These are phyloP conservation scores for Delia radicum DNA, from an alignment of 1,140 invertebrate species.

Conservation along the genomic window DNA sequence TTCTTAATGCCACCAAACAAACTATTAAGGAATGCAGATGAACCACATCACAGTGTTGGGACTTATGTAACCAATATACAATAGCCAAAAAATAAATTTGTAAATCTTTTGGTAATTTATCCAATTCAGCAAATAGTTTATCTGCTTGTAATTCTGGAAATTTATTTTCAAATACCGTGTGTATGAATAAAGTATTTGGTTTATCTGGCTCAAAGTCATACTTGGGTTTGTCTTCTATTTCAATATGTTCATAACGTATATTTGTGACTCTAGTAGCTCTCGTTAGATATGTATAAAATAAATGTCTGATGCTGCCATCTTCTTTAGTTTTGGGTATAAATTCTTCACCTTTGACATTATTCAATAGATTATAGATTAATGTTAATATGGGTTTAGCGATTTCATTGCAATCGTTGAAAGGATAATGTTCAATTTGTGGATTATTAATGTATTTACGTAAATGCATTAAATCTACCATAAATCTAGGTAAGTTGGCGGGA, in stretches of 20 bases:
- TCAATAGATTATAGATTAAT: constrained; percentile 67
- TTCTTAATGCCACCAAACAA: constrained; percentile 62
- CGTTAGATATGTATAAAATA: constrained; percentile 48
- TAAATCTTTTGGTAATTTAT: constrained; percentile 62
- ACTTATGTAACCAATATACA: constrained; percentile 67
- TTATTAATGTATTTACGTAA: constrained; percentile 66
- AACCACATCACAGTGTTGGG: constrained; percentile 56
- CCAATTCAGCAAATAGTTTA: constrained; percentile 48
- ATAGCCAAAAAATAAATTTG: constrained; percentile 65
- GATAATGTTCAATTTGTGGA: constrained; percentile 73
- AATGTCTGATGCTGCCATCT: constrained; percentile 30
- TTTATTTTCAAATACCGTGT: constrained; percentile 49
- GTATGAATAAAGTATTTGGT: constrained; percentile 38
- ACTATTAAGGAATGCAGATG: constrained; percentile 66
- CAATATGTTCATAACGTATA: constrained; percentile 35
- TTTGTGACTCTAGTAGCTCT: constrained; percentile 48
- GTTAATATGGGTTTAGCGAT: constrained; percentile 66
- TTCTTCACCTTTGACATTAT: constrained; percentile 40
- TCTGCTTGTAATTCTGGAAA: constrained; percentile 40
- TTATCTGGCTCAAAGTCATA: constrained; percentile 35
- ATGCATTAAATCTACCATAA: constrained; percentile 68
- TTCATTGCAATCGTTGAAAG: constrained; percentile 61
- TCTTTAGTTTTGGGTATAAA: constrained; percentile 24
- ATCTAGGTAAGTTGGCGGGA: constrained; percentile 61
- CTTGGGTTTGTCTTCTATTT: constrained; percentile 30